Evolutionary conservation across 2,888 invertebrate genomes (phyloP).

Genomic region (Pristionchus entomophagus): DNA sequence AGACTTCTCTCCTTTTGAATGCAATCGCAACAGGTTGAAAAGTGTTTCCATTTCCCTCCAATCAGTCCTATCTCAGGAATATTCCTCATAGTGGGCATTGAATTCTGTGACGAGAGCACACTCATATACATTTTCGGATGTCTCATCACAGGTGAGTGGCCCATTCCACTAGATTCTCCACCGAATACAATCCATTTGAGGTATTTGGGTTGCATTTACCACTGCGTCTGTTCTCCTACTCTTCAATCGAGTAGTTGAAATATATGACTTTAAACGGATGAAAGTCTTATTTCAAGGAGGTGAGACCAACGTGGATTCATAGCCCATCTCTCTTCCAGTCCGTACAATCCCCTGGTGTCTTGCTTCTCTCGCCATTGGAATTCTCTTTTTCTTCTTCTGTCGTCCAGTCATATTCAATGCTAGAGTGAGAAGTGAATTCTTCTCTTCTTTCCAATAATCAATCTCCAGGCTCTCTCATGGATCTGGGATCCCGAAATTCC

Average conservation of each 20-base stretch:
- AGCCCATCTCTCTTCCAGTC: neutral
- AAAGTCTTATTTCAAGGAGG: neutral
- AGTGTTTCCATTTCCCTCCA: no score
- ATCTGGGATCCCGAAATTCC: slow-evolving; percentile 3
- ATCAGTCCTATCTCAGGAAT: neutral
- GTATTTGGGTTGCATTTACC: neutral
- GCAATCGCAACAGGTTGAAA: slow-evolving; percentile 10
- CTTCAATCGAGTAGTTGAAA: neutral
- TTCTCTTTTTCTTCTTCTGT: neutral
- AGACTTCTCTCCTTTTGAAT: neutral
- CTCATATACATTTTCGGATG: neutral
- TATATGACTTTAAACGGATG: neutral
- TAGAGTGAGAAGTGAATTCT: neutral
- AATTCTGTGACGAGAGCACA: neutral
- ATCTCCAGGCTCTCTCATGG: neutral
- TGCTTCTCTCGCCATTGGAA: neutral
- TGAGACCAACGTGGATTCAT: neutral
- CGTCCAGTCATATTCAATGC: slow-evolving; percentile 14
- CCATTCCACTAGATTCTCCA: no score
- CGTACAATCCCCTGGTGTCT: neutral
- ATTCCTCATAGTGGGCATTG: neutral
- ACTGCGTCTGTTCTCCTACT: neutral
- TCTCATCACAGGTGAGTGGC: neutral
- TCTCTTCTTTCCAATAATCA: neutral
- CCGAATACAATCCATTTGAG: neutral